Base-by-base conservation (phyloP, 2,888 invertebrate species). In the Myopa testacea region DNA sequence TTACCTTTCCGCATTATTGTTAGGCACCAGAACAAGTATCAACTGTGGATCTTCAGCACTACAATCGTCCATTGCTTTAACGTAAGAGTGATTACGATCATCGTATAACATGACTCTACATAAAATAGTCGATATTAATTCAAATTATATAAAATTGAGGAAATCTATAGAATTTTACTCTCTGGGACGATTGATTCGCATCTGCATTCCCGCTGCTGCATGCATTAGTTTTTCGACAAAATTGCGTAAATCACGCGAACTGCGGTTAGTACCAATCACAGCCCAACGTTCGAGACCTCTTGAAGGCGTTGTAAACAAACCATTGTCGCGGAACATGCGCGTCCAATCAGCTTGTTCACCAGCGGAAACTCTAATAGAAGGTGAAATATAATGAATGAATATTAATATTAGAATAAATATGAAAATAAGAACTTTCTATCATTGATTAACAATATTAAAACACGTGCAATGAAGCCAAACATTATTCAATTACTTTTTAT, bases 301-400 rank as follows among this genome's bases (percentile, higher is more conserved):
- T 0, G 80, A 83, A 0, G 88, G 88, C 5, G 86, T 85, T n/a
- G 84, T 83, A 26, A 91, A 88, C 90, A 92, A 90, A 0, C 85
- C 81, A 78, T 86, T 87, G 0, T 90, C 87, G 81, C 94, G 90
- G 86, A 96, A 91, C 34, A 92, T 91, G 5, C 90, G 89, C 0
- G 94, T 94, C 96, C 97, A 98, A 77, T 97, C 95, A 0, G 94
- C 95, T 7, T 91, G 90, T 0, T 90, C 89, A 1, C 93, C 93
- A 0, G 90, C 88, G 0, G 85, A 78, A 63, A 87, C 84, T 72
- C 86, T 85, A 26, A 58, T 63, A 78, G 34, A 50, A 76, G 60
- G 5, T 52, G 19, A 70, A 14, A 70, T n/a, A n/a, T 8, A 45
- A 45, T 10, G 10, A 45, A 45, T 45, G 45, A 45, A 26, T 26